Conservation (phyloP, 2,797 vertebrate species). For the Harpagifer antarcticus region DNA sequence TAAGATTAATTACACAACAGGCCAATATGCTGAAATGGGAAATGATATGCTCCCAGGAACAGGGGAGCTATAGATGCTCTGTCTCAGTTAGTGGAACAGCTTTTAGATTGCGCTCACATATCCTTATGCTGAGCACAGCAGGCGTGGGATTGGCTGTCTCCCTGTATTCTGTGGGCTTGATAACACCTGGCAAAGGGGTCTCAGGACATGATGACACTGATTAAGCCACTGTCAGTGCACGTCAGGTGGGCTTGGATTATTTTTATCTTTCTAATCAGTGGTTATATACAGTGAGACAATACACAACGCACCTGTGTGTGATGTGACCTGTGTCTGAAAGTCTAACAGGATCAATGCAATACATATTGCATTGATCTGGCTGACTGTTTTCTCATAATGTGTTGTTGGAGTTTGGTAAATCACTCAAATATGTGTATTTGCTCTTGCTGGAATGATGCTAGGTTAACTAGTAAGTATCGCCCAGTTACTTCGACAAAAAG, state of each 20-base stretch:
- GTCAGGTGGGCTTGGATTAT: constrained; percentile 29
- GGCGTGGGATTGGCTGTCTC: constrained; percentile 51
- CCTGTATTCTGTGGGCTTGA: constrained; percentile 31
- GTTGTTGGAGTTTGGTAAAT: neutral
- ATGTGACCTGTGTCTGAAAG: constrained; percentile 2
- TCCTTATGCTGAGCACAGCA: constrained; percentile 73
- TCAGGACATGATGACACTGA: constrained; percentile 57
- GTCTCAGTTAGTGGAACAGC: constrained; percentile 74
- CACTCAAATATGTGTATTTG: neutral
- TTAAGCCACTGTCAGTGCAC: constrained; percentile 55
- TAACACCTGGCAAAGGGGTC: constrained; percentile 46
- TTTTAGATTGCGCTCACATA: constrained; percentile 71
- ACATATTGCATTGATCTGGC: neutral
- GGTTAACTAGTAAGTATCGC: too few relatives aligned
- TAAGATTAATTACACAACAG: constrained; percentile 82
- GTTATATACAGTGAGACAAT: constrained; percentile 26
- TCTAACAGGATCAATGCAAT: neutral
- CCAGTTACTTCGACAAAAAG: too few relatives aligned
- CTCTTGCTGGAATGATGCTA: too few relatives aligned
- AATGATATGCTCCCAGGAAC: constrained; percentile 70
- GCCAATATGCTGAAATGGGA: constrained; percentile 74
- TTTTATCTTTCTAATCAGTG: constrained; percentile 44
- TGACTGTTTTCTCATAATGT: neutral
- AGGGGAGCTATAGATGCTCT: constrained; percentile 58
- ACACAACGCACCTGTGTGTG: neutral